Percentiles rank a stretch among this genome's conserved stretches.
Conservation (phyloP, 2,888 invertebrate genomes). For the Stenchaetothrips biformis region DNA sequence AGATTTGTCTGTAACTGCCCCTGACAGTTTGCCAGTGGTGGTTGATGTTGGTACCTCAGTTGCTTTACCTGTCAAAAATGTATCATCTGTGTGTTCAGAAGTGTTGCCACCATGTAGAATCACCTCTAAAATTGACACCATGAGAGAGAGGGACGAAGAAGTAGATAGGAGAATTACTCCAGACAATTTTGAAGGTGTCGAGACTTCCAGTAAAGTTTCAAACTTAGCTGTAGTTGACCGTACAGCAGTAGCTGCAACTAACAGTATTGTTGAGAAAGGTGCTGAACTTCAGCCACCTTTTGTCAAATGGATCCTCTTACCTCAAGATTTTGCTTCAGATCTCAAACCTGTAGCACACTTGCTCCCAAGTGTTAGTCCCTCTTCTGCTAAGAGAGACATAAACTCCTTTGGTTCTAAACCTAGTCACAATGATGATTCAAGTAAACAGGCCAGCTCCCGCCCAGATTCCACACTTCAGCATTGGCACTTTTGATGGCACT, state of each 20-base stretch:
- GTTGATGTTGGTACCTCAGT: background rate
- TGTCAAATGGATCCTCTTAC: background rate
- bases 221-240: too few species aligned
- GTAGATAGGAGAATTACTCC: background rate
- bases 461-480: background rate
- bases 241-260: background rate
- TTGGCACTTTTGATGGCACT: conserved; percentile 7
- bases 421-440: background rate
- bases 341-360: background rate
- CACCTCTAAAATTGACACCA: background rate
- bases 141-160: background rate
- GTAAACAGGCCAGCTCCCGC: background rate
- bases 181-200: background rate
- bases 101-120: background rate
- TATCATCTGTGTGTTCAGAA: background rate
- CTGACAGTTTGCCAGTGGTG: background rate
- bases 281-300: background rate
- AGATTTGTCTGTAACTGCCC: background rate
- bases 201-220: too few species aligned
- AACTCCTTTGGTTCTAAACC: background rate
- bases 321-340: conserved; percentile 6
- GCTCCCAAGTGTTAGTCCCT: background rate
- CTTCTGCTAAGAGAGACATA: background rate
- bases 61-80: background rate
- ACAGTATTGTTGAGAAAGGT: background rate